phyloP scores from a whole-genome alignment of 92 coral and sea anemone genomes.

The Epizoanthus stellaris region DNA sequence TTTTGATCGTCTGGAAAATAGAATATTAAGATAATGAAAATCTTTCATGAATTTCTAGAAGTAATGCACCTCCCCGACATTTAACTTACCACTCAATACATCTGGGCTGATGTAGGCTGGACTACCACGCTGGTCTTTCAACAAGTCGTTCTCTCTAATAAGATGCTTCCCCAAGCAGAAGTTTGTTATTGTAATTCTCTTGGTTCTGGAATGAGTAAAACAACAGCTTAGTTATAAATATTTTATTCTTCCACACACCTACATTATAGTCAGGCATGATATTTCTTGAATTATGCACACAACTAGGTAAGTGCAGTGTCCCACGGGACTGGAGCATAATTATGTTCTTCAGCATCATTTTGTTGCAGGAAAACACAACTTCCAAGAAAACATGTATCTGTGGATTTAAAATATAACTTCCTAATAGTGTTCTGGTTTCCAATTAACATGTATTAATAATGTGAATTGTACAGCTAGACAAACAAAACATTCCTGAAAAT shows the following conservation, averaged over 20 bases:
- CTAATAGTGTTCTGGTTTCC: too few species aligned
- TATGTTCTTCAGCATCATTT: background rate
- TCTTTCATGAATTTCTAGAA: background rate
- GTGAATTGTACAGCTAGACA: too few species aligned
- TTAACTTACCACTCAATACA: conserved; percentile 91
- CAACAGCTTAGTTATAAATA: background rate
- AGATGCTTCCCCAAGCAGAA: conserved; percentile 98
- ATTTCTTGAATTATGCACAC: background rate
- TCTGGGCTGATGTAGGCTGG: conserved; percentile 99
- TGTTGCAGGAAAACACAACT: conserved; percentile 5
- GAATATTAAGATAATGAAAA: too few species aligned
- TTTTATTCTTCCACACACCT: background rate
- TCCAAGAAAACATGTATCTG: background rate
- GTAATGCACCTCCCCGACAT: too few species aligned
- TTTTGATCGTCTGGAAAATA: background rate
- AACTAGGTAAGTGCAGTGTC: too few species aligned
- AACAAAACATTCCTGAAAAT: too few species aligned
- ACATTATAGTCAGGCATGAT: too few species aligned
- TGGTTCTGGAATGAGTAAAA: conserved; percentile 69
- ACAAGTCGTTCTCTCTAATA: conserved; percentile 91
- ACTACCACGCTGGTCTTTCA: conserved; percentile 98
- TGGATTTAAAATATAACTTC: too few species aligned
- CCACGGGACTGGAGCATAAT: too few species aligned
- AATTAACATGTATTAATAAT: too few species aligned
- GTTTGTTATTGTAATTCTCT: conserved; percentile 93